Evolutionary conservation across 2,797 vertebrate species (phyloP), one percentile per base, ranked within the genome.

Genomic region (Gila robusta): DNA sequence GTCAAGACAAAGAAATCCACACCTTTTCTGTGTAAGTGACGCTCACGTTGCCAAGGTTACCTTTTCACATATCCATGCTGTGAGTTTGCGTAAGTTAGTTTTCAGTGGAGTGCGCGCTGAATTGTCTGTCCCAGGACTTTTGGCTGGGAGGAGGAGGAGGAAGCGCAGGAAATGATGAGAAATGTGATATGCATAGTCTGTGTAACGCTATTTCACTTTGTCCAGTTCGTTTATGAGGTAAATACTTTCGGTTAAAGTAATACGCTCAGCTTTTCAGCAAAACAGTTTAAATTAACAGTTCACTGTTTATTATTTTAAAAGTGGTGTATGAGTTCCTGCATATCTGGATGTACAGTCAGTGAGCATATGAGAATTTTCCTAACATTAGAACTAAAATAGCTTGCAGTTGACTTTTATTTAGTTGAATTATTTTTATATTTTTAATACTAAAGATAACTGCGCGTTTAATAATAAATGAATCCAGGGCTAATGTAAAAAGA

Each of bases 81-180:
- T 37, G 84, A 74, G 44, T 80, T 59, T 79, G 28, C 19, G 28
- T 14, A 21, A 69, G 64, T 71, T 54, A 28, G 83, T 59, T 59
- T 71, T 73, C 8, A 73, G 39, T 49, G 69, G 56, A 71, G 72
- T 69, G 76, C 11, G 39, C 39, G 56, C 52, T 49, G 76, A 17
- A 39, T 39, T 28, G 4, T 54, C 44, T 6, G n/a, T 56, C 78
- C 32, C 56, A 16, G 32, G 52, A 52, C 64, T 85, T 85, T 74
- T 28, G 84, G 56, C n/a, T 81, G 78, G 44, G 44, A 39, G 47
- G 59, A 78, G 47, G 59, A 78, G 83, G 74, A 54, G 73, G 73
- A 54, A 73, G 92, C 90, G 92, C 96, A 96, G 97, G 97, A 97
- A 97, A 95, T 88, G 94, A 94, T 96, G 96, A 96, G 92, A 93